Evolutionary conservation across 2,888 invertebrate genomes (phyloP), one percentile per base, ranked within the genome.

Genomic region (Pheosia tremula): DNA sequence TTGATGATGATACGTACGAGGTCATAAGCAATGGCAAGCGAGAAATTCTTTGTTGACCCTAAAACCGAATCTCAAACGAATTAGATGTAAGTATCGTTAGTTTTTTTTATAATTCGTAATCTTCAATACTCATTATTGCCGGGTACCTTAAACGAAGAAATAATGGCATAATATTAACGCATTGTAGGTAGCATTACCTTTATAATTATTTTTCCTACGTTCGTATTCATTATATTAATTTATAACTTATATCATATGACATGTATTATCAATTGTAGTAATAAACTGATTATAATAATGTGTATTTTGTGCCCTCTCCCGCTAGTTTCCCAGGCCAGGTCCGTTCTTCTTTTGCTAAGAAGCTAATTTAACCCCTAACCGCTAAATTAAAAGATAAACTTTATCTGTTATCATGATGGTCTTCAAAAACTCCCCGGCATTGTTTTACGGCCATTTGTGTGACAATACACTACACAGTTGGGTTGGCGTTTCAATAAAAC

Each of bases 1-100:
- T 96, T n/a, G 96, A 96, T 72, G 94, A 95, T 41, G 90, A 96
- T 64, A 95, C 94, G 41, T 96, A 95, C 66, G 91, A 92, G 67
- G 69, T 94, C 56, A 87, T 91, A 56, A 94, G 91, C 71, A 90
- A 92, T 73, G 94, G 93, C 0, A 88, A 86, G 71, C 71, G 89
- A 41, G 87, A 93, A 68, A 74, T 94, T 68, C 83, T 92, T 82
- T 91, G 91, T 90, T 93, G 87, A 92, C 82, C 84, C 63, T 79
- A 60, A 66, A 69, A 9, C 36, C 53, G 53, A 60, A 58, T 36
- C 57, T 63, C 55, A 64, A 43, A 9, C 10, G 57, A 24, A 11
- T 61, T 63, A 61, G 57, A 36, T 60, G 10, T 63, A 63, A 68
- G 56, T 56, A 58, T 62, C 47, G 41, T 70, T 77, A 79, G 68